A percentile compares a stretch with the other conserved stretches of the same genome.
phyloP scores from a whole-genome alignment of 2,888 invertebrate genomes.

The Blastobasis lacticolella region DNA sequence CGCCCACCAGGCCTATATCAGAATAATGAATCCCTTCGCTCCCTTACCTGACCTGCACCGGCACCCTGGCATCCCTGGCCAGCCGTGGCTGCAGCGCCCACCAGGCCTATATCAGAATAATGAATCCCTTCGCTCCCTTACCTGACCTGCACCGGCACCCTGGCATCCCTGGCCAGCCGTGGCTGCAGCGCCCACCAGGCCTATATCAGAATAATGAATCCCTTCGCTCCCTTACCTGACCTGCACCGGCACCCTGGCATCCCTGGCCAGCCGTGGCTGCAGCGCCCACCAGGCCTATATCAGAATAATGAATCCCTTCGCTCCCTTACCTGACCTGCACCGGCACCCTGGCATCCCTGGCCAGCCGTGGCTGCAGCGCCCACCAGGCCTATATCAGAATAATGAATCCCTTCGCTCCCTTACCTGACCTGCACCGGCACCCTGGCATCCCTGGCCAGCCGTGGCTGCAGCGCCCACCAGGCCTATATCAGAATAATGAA shows the following conservation, averaged over 20 bases:
- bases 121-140: no score
- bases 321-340: conserved; percentile 74
- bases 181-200: conserved; percentile 84
- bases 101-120: no score
- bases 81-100: conserved; percentile 79
- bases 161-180: conserved; percentile 77
- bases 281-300: conserved; percentile 86
- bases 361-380: conserved; percentile 79
- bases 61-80: conserved; percentile 74
- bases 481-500: no score
- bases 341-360: conserved; percentile 73
- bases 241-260: conserved; percentile 74
- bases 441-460: conserved; percentile 78
- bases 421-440: conserved; percentile 72
- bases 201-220: no score
- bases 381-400: conserved; percentile 89
- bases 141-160: conserved; percentile 74
- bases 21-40: no score
- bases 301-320: no score
- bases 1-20: conserved; percentile 86
- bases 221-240: conserved; percentile 71
- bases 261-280: conserved; percentile 77
- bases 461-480: conserved; percentile 82
- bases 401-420: no score
- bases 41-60: conserved; percentile 72